Evolutionary conservation across 2,888 invertebrate genomes (phyloP).

Genomic region (Cynaeus angustus): DNA sequence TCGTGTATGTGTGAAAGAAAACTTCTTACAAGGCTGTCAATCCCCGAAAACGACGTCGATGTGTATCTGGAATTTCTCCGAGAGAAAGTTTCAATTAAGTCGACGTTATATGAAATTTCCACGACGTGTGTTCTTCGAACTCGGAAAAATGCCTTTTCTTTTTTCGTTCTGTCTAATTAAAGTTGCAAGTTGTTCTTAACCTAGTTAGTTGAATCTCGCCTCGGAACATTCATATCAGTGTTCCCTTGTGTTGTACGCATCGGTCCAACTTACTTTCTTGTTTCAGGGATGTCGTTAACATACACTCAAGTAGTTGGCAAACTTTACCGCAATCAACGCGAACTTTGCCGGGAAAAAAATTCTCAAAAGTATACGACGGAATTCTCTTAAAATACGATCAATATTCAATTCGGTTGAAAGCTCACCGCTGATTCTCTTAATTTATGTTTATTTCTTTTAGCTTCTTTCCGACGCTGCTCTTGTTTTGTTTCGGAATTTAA

Average conservation of each 20-base stretch:
- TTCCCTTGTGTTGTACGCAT: conserved; percentile 35
- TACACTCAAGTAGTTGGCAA: conserved; percentile 15
- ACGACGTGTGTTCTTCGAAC: conserved; percentile 22
- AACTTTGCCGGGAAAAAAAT: conserved; percentile 2
- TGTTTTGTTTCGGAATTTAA: conserved; percentile 26
- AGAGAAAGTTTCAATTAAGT: conserved; percentile 36
- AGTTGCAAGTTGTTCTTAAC: conserved; percentile 43
- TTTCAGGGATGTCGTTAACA: conserved; percentile 39
- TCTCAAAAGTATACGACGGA: neutral
- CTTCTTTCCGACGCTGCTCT: conserved; percentile 5
- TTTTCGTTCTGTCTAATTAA: conserved; percentile 27
- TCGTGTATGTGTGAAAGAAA: conserved; percentile 9
- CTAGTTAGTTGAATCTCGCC: conserved; percentile 37
- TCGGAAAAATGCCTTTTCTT: conserved; percentile 24
- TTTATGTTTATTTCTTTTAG: conserved; percentile 2
- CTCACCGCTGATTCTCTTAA: conserved; percentile 6
- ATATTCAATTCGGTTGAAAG: conserved; percentile 25
- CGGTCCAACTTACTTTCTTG: conserved; percentile 34
- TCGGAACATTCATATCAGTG: conserved; percentile 35
- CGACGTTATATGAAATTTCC: conserved; percentile 36
- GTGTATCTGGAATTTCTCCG: conserved; percentile 6
- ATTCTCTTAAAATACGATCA: conserved; percentile 8
- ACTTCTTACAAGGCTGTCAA: conserved; percentile 19
- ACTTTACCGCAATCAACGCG: conserved; percentile 30
- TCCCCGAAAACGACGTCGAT: conserved; percentile 27